Evolutionary conservation across 1,140 invertebrate species (phyloP).

Genomic region (Phymorhynchus buccinoides): DNA sequence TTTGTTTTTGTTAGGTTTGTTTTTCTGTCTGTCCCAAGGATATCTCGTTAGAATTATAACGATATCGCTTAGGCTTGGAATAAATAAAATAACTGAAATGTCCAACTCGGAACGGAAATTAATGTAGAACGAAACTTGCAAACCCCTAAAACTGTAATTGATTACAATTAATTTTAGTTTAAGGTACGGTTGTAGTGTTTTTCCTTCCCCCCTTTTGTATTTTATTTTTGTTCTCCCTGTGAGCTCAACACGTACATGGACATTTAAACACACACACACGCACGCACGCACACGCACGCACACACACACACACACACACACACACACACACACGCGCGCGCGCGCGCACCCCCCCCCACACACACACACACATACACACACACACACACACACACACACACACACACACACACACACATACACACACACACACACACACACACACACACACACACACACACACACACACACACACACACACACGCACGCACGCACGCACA

Average conservation of each 20-base stretch:
- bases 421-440: not conserved
- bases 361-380: conserved; percentile 25
- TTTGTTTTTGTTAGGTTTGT: too few relatives aligned
- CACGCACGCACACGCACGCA: not conserved
- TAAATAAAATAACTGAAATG: too few relatives aligned
- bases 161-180: too few relatives aligned
- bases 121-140: too few relatives aligned
- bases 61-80: too few relatives aligned
- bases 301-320: conserved; percentile 1
- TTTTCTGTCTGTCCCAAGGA: too few relatives aligned
- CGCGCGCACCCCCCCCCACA: conserved; percentile 28
- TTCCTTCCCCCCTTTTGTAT: not conserved
- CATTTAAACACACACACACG: not conserved
- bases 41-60: too few relatives aligned
- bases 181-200: too few relatives aligned
- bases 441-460: not conserved
- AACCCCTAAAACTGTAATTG: too few relatives aligned
- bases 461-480: not conserved
- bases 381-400: not conserved
- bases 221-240: not conserved
- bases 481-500: conserved; percentile 8
- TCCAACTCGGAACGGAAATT: too few relatives aligned
- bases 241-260: not conserved
- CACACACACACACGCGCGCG: conserved; percentile 9
- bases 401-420: not conserved